Percentiles rank a stretch among this genome's conserved stretches.
These are phyloP conservation scores for Austrolebias charrua DNA, from an alignment of 2,797 vertebrate genomes.

Conservation along the genomic window DNA sequence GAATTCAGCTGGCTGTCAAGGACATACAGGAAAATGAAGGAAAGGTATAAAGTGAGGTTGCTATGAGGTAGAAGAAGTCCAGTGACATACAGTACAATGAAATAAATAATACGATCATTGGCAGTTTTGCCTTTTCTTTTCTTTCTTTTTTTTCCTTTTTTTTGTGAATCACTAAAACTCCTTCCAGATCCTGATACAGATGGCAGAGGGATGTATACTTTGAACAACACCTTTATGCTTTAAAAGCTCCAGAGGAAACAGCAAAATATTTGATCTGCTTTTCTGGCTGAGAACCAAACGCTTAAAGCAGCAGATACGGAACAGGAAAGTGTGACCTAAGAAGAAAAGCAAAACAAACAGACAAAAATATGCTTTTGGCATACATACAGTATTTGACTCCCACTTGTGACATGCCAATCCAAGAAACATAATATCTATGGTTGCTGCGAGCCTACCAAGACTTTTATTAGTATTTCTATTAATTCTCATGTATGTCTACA, in stretches of 20 bases:
- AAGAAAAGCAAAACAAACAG: slow-evolving; percentile 16
- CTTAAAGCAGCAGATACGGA: slow-evolving; percentile 48
- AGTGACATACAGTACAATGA: background rate
- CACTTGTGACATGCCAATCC: slow-evolving; percentile 42
- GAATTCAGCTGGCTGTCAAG: slow-evolving; percentile 20
- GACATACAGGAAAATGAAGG: background rate
- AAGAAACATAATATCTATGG: slow-evolving; percentile 19
- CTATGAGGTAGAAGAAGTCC: slow-evolving; percentile 19
- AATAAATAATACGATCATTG: slow-evolving; percentile 6
- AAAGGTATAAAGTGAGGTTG: slow-evolving; percentile 10
- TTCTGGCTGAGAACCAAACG: slow-evolving; percentile 50
- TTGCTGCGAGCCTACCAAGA: slow-evolving; percentile 30
- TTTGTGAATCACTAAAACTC: slow-evolving; percentile 28
- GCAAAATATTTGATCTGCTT: slow-evolving; percentile 34
- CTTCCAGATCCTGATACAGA: slow-evolving; percentile 44
- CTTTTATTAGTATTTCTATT: no score
- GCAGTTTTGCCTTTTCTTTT: slow-evolving; percentile 21
- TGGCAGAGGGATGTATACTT: slow-evolving; percentile 36
- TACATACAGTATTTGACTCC: slow-evolving; percentile 25
- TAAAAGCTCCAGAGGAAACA: slow-evolving; percentile 50
- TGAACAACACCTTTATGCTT: slow-evolving; percentile 43
- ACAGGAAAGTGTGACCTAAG: slow-evolving; percentile 43
- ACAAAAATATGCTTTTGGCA: slow-evolving; percentile 35
- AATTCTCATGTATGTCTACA: no score
- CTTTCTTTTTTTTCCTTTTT: no score